Evolutionary conservation across 1,140 invertebrate genomes (phyloP).

Genomic region (Lycorma delicatula): DNA sequence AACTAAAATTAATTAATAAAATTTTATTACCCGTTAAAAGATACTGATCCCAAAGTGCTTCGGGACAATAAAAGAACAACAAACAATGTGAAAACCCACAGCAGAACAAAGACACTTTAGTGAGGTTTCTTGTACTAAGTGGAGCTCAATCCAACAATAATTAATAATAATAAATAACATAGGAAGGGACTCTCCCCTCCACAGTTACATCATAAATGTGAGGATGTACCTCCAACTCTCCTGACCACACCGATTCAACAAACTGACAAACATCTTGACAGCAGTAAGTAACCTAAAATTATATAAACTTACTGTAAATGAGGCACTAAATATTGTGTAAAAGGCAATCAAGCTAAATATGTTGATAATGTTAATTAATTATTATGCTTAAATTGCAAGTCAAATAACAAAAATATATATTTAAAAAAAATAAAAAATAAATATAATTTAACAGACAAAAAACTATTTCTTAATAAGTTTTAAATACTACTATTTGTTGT

Average conservation of each 20-base stretch:
- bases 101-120: conserved; percentile 1
- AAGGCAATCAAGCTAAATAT: conserved; percentile 1
- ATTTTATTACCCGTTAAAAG: too few relatives aligned
- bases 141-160: background rate
- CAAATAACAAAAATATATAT: too few relatives aligned
- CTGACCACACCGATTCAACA: background rate
- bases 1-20: too few relatives aligned
- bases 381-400: too few relatives aligned
- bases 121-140: background rate
- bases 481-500: too few relatives aligned
- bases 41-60: too few relatives aligned
- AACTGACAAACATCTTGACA: background rate
- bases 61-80: background rate
- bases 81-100: background rate
- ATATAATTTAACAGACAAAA: too few relatives aligned
- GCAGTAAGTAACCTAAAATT: background rate
- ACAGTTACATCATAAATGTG: too few relatives aligned
- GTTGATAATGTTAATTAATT: background rate
- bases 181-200: background rate
- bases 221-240: background rate
- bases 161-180: background rate
- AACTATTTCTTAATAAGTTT: too few relatives aligned
- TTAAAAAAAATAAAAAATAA: too few relatives aligned
- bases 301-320: conserved; percentile 6
- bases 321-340: conserved; percentile 3